These are phyloP conservation scores for Macrosiphum euphorbiae DNA, from an alignment of 2,888 invertebrate genomes.

Conservation along the genomic window DNA sequence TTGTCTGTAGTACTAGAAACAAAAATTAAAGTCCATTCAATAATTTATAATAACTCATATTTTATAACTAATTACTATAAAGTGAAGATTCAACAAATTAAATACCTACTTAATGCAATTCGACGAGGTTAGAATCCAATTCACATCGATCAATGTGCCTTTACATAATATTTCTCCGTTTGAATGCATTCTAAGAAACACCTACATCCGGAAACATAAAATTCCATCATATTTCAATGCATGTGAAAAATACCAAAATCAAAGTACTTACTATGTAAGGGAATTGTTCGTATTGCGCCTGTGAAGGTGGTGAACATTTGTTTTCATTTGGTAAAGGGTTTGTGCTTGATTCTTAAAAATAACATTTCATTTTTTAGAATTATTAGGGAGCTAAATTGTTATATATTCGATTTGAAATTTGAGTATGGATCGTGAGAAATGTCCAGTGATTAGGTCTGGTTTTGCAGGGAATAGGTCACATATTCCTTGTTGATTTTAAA, in stretches of 20 bases:
- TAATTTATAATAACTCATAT: not conserved
- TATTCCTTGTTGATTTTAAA: not conserved
- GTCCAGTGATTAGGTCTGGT: not conserved
- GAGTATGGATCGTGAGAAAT: not conserved
- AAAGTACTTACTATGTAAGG: constrained; percentile 20
- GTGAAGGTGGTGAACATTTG: not conserved
- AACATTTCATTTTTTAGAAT: not conserved
- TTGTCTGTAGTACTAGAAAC: not conserved
- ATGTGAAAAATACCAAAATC: not conserved
- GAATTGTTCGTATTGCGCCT: not conserved
- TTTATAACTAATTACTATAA: not conserved
- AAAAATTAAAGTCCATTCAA: not conserved
- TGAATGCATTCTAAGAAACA: not conserved
- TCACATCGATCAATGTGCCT: constrained; percentile 39
- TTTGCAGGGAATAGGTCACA: not conserved
- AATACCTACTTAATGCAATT: constrained; percentile 33
- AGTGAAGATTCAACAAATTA: not conserved
- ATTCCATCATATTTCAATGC: not conserved
- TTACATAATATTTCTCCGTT: constrained; percentile 11
- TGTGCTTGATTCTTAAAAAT: constrained; percentile 26
- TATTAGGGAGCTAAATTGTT: not conserved
- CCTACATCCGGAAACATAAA: not conserved
- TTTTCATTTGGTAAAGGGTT: constrained; percentile 8
- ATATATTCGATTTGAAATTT: not conserved
- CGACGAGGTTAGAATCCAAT: constrained; percentile 39